A percentile compares a stretch with the other conserved stretches of the same genome.
Evolutionary conservation across 23 tunicate genomes (phyloP).

Genomic region (Trididemnum nubilum): DNA sequence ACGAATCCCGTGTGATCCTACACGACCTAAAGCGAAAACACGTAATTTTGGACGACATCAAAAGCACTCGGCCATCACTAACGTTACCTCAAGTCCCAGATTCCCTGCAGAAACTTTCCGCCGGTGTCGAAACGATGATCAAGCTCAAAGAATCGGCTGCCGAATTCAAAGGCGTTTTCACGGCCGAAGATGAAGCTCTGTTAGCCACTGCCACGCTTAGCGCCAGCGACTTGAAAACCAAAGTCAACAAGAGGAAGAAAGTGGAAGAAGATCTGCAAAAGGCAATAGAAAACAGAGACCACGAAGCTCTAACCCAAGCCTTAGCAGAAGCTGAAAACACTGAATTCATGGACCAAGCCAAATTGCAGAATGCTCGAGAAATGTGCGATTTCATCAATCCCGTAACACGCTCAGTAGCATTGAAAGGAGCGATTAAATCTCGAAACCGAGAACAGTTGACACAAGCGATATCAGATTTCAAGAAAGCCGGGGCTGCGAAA

Average conservation of each 20-base stretch:
- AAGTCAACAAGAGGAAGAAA: slow-evolving; percentile 39
- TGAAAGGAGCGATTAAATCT: slow-evolving; percentile 36
- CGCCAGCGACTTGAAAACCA: slow-evolving; percentile 19
- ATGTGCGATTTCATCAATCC: slow-evolving; percentile 68
- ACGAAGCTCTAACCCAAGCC: slow-evolving; percentile 28
- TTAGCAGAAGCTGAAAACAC: slow-evolving; percentile 38
- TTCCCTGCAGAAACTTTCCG: slow-evolving; percentile 18
- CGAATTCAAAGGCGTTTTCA: slow-evolving; percentile 58
- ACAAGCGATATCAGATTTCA: slow-evolving; percentile 46
- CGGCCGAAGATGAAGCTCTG: slow-evolving; percentile 42
- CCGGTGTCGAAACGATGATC: slow-evolving; percentile 56
- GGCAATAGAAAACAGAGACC: slow-evolving; percentile 44
- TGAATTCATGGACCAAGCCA: slow-evolving; percentile 43
- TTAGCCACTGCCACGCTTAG: slow-evolving; percentile 36
- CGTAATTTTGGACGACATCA: slow-evolving; percentile 54
- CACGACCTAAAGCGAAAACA: slow-evolving; percentile 54
- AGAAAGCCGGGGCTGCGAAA: slow-evolving; percentile 50
- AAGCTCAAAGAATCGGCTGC: slow-evolving; percentile 48
- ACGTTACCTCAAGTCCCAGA: slow-evolving; percentile 51
- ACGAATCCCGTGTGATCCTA: slow-evolving; percentile 60
- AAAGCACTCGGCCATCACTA: slow-evolving; percentile 38
- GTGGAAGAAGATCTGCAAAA: slow-evolving; percentile 29
- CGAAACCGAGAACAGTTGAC: slow-evolving; percentile 42
- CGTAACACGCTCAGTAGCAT: slow-evolving; percentile 29
- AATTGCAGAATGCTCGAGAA: slow-evolving; percentile 45